Base-by-base conservation (phyloP, 2,113 vertebrate genomes). In the Larimichthys crocea region DNA sequence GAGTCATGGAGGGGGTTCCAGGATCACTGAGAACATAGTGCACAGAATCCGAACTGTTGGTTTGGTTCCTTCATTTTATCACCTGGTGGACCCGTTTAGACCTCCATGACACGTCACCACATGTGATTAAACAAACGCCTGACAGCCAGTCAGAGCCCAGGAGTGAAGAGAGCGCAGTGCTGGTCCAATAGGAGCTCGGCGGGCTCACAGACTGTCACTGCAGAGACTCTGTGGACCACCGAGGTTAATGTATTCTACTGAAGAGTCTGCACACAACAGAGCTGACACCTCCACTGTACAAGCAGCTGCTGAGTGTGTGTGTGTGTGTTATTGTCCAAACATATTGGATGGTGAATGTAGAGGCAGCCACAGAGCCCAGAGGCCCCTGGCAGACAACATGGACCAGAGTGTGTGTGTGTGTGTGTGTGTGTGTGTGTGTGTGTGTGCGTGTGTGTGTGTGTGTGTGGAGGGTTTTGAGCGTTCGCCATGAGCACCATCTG, bases 401-500 rank as follows among this genome's bases (percentile, higher is more conserved):
- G 91, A 95, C 95, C 35, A 26, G 46, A 4, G 44, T 93, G 86
- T 22, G 71, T 22, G 73, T 76, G 44, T 93, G 86, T 22, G 71
- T 22, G 73, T 70, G 66, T 68, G 75, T 66, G 59, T 94, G 94
- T 66, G 52, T 48, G 70, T 15, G 55, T 11, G 40, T 56, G 68
- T 61, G 56, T 63, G 56, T 66, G 72, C 70, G 72, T 75, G 65
- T 67, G 75, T 66, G 65, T 69, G 64, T 73, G 78, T 64, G 78
- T 74, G 70, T 60, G 65, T 57, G 69, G 1, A 53, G 52, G 49
- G 66, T 69, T 79, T 96, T 86, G 84, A 84, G 71, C 64, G 1
- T 24, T n/a, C 56, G 96, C 97, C 97, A 96, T 95, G 95, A 96
- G 95, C 94, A 96, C 97, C 97, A 98, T 98, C 97, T 98, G 97